Base-by-base conservation (phyloP, 2,888 invertebrate genomes). In the Bibio marci region DNA sequence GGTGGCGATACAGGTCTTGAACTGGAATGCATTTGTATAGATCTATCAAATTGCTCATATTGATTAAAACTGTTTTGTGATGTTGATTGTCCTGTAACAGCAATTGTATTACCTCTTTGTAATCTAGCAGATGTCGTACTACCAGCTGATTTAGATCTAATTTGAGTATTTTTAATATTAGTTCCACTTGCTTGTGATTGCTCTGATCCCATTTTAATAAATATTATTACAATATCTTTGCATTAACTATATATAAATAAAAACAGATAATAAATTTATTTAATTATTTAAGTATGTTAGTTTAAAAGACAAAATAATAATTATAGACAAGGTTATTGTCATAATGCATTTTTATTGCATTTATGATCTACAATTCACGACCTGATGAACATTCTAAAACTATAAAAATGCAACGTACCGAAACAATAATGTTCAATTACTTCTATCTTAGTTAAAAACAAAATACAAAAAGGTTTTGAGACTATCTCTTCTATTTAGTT, bases 1-100 rank as follows among this genome's bases (percentile, higher is more conserved):
- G 87, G 85, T 0, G 88, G 88, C 1, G 87, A 87, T 5, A 76
- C 78, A 2, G 80, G 70, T 0, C 69, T 62, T 1, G 63, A 56
- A 28, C 67, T 67, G 15, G 39, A 12, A 7, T 26, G 31, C 13
- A 15, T 30, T 22, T 4, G 22, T 6, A 22, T 22, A 22, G 4
- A 6, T 22, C 22, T 4, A 6, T 22, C 5, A 30, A 36, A 35
- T 28, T 41, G 62, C 50, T 12, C 57, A 49, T 2, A 55, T 44
- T 28, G 62, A 62, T 64, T 50, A 2, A 19, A 31, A 37, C 7
- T 30, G 12, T 26, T 32, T 11, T 32, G 5, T 17, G 35, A 36
- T 10, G 38, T 40, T 32, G 65, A 64, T 51, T 63, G 56, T 27
- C 59, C 62, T 0, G 63, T 47, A 0, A 57, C 62, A n/a, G 67